Percentiles rank a stretch among this genome's conserved stretches.
phyloP scores from a whole-genome alignment of 2,797 vertebrate species.

The Cichlasoma orientale region DNA sequence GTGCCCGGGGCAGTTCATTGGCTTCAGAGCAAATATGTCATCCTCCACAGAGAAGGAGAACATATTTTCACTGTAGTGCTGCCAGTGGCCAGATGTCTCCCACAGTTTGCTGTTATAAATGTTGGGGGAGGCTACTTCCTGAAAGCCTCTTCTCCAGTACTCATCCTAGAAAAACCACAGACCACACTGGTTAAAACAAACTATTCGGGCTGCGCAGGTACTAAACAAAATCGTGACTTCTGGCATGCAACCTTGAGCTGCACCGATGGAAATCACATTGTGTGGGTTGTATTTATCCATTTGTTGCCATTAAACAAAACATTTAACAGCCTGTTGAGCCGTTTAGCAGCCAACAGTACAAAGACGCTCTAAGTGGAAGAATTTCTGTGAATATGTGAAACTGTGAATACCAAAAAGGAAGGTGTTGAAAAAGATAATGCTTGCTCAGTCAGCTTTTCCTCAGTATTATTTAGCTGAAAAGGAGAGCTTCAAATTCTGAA shows the following conservation, averaged over 20 bases:
- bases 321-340: conserved; percentile 80
- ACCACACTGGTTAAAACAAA: background rate
- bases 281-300: conserved; percentile 17
- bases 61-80: conserved; percentile 94
- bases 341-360: conserved; percentile 9
- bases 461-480: background rate
- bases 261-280: conserved; percentile 9
- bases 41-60: conserved; percentile 93
- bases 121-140: conserved; percentile 93
- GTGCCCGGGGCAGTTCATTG: conserved; percentile 98
- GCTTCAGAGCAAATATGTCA: conserved; percentile 92
- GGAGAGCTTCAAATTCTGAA: background rate
- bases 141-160: conserved; percentile 87
- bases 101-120: conserved; percentile 94
- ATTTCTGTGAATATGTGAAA: conserved; percentile 3
- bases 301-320: conserved; percentile 7
- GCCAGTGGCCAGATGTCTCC: conserved; percentile 96
- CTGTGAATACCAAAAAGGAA: conserved; percentile 13
- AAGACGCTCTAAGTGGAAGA: conserved; percentile 12
- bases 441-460: conserved; percentile 10
- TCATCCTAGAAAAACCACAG: conserved; percentile 82
- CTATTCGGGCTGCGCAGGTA: conserved; percentile 15
- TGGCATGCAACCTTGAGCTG: background rate
- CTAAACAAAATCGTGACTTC: conserved; percentile 11
- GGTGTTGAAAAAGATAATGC: background rate